Evolutionary conservation across 2,797 vertebrate species (phyloP).

Genomic region (Lepidocolaptes lacrymiger): DNA sequence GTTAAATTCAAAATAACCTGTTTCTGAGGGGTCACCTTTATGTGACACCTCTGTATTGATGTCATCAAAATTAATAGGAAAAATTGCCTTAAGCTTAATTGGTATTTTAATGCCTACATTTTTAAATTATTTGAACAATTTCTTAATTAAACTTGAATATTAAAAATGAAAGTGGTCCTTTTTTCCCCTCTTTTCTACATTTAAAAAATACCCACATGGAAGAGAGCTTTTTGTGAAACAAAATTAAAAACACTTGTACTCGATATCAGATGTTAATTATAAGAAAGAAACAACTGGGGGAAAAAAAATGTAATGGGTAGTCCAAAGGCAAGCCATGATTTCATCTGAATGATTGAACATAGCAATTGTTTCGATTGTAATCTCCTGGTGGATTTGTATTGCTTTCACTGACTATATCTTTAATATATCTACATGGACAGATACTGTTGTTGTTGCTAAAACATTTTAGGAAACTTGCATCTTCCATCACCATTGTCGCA

Average conservation of each 20-base stretch:
- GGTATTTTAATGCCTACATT: slow-evolving; percentile 64
- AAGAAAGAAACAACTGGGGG: slow-evolving; percentile 20
- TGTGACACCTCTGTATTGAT: slow-evolving; percentile 29
- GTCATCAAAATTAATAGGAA: slow-evolving; percentile 63
- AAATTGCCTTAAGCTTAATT: slow-evolving; percentile 69
- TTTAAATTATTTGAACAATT: slow-evolving; percentile 60
- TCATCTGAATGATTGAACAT: slow-evolving; percentile 43
- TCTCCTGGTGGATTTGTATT: slow-evolving; percentile 53
- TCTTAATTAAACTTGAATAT: slow-evolving; percentile 69
- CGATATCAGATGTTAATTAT: slow-evolving; percentile 49
- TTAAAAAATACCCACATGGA: slow-evolving; percentile 1
- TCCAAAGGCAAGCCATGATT: slow-evolving; percentile 42
- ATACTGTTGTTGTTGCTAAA: slow-evolving; percentile 20
- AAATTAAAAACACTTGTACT: slow-evolving; percentile 17
- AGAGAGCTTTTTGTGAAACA: slow-evolving; percentile 6
- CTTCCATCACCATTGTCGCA: slow-evolving; percentile 58
- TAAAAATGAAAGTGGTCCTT: slow-evolving; percentile 45
- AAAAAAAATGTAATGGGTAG: slow-evolving; percentile 25
- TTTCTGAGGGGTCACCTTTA: slow-evolving; percentile 48
- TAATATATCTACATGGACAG: slow-evolving; percentile 64
- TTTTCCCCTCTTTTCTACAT: slow-evolving; percentile 53
- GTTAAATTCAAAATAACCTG: slow-evolving; percentile 33
- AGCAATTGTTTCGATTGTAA: slow-evolving; percentile 27
- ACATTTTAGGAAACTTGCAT: slow-evolving; percentile 46
- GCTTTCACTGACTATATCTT: slow-evolving; percentile 68